Evolutionary conservation across 2,888 invertebrate genomes (phyloP).

Genomic region (Coronaproctus castanopsis): DNA sequence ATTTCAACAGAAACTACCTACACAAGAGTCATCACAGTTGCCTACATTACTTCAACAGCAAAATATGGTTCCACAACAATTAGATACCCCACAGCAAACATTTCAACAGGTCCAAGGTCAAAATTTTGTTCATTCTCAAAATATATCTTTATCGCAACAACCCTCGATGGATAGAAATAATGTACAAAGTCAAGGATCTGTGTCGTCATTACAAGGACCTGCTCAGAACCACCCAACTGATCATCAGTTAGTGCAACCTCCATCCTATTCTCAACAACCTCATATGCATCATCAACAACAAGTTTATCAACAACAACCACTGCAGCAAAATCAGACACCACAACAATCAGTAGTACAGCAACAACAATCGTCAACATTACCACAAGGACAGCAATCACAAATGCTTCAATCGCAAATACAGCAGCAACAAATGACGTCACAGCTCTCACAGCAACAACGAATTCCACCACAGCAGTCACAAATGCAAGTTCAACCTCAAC

Average conservation of each 20-base stretch:
- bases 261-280: slow-evolving; percentile 17
- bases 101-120: slow-evolving; percentile 29
- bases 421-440: slow-evolving; percentile 4
- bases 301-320: too few species aligned
- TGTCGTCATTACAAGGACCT: too few species aligned
- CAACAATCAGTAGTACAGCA: slow-evolving; percentile 31
- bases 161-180: too few species aligned
- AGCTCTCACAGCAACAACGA: slow-evolving; percentile 31
- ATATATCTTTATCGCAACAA: slow-evolving; percentile 9
- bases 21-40: too few species aligned
- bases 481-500: background rate
- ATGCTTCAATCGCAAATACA: slow-evolving; percentile 22
- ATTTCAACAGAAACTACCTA: slow-evolving; percentile 32
- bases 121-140: slow-evolving; percentile 6
- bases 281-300: too few species aligned
- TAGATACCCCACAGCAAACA: slow-evolving; percentile 32
- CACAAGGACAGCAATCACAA: too few species aligned
- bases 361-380: too few species aligned
- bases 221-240: slow-evolving; percentile 1
- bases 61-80: slow-evolving; percentile 26
- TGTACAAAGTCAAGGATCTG: too few species aligned
- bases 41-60: too few species aligned
- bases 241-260: background rate
- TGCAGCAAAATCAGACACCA: slow-evolving; percentile 34
- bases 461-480: slow-evolving; percentile 16